Evolutionary conservation across 1,140 invertebrate genomes (phyloP), one percentile per base, ranked within the genome.

Genomic region (Gerris buenoi): DNA sequence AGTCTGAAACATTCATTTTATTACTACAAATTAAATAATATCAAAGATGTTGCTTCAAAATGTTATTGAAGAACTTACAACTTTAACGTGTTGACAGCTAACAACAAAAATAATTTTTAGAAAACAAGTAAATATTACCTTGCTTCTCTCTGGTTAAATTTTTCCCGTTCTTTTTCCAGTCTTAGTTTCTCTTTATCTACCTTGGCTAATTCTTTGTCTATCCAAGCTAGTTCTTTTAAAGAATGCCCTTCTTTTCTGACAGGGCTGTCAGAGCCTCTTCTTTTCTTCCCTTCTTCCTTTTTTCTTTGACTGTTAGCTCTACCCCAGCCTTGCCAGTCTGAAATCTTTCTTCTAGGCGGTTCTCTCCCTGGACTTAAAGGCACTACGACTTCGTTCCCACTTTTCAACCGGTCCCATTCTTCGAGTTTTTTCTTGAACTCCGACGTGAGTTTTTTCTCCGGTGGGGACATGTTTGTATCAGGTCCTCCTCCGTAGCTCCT

Each of bases 341-440:
- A 88, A 78, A 71, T 82, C 82, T 73, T 79, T 80, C 70, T 78
- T 76, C 70, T 79, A 76, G 46, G 78, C 76, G 64, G 78, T 25
- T 57, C 10, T 27, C 63, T 56, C 57, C 58, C 23, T 27, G 15
- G 18, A 57, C 65, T 29, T 10, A 18, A 18, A 18, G 5, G 5
- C 5, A 5, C 5, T 18, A 18, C 5, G 18, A 18, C 18, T 75
- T 75, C 27, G 73, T 69, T 27, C 27, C 63, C 56, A 22, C 25
- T 1, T 25, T 88, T 89, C 71, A 86, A 84, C n/a, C 86, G 83
- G 71, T 91, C 85, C 90, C 89, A 93, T 73, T 93, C 90, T 69
- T 87, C 83, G 0, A 93, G 77, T 75, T 92, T 92, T 76, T 89
- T 89, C 56, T 85, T 82, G 75, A 91, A 91, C 68, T 90, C 87